Evolutionary conservation across 2,797 vertebrate genomes (phyloP), one percentile per base, ranked within the genome.

Genomic region (Enteromius fasciolatus): DNA sequence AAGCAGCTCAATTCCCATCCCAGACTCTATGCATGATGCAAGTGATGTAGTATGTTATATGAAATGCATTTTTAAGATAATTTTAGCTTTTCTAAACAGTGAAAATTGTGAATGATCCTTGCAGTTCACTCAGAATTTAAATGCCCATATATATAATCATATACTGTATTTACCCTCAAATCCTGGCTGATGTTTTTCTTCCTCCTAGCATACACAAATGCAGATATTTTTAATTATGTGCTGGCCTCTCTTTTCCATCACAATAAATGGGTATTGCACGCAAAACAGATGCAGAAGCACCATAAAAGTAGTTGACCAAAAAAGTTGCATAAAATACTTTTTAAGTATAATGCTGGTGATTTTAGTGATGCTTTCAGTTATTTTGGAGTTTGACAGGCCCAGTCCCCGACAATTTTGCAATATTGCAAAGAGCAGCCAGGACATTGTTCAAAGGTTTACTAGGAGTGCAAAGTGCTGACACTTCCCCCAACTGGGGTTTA

Each of bases 401-500:
- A 50, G 17, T 31, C 15, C 4, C 9, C 46, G 31, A 20, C 54
- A 36, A 54, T 12, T 75, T 41, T 18, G n/a, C n/a, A 39, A 18
- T 17, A 75, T 6, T 8, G 2, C 23, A 28, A 54, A 54, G 18
- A 6, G 28, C 18, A 74, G 28, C 48, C 6, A 33, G 18, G 3
- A 12, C 15, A 63, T 46, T 46, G 9, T 41, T 76, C 17, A 28
- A 57, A 57, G 11, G 41, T 44, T 44, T 44, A 44, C 11, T 44
- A 41, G 41, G 41, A 12, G 41, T 72, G 64, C 23, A 44, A 70
- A 48, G 69, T 20, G 33, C 36, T 64, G 54, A 70, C 64, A 80
- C 66, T 54, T 73, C 61, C 68, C 31, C n/a, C 87, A 88, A 88
- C 83, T 89, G 87, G 87, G 83, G 76, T 90, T 81, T 50, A 64